phyloP scores from a whole-genome alignment of 1,140 invertebrate species.

The Lutraria rhynchaena region DNA sequence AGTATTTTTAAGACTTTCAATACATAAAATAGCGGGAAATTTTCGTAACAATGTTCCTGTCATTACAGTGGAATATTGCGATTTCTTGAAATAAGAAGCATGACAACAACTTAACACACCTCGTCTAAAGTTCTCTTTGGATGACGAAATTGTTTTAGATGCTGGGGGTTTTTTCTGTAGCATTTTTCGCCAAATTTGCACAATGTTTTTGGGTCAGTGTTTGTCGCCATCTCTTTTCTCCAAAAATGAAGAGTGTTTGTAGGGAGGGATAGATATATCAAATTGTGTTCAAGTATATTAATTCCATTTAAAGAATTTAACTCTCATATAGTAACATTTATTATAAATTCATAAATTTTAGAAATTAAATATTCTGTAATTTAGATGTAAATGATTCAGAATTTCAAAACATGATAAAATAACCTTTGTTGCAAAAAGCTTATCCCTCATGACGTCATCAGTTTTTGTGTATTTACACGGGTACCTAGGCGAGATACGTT shows the following conservation, averaged over 20 bases:
- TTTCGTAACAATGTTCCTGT: background rate
- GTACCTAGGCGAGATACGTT: slow-evolving; percentile 68
- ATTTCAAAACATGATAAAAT: no score
- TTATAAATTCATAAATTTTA: no score
- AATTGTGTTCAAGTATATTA: no score
- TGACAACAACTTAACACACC: slow-evolving; percentile 14
- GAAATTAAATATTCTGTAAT: no score
- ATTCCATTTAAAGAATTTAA: no score
- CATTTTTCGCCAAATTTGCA: slow-evolving; percentile 92
- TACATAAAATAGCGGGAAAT: background rate
- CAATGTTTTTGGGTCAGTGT: slow-evolving; percentile 70
- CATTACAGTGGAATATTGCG: background rate
- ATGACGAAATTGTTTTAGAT: slow-evolving; percentile 90
- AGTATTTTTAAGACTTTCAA: background rate
- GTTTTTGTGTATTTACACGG: slow-evolving; percentile 73
- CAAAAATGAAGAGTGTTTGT: no score
- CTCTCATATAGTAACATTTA: no score
- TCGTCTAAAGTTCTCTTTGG: slow-evolving; percentile 80
- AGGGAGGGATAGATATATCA: no score
- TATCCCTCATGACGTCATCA: slow-evolving; percentile 64
- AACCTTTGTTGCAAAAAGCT: no score
- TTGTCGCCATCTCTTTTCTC: slow-evolving; percentile 54
- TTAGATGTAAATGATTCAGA: no score
- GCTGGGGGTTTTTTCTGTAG: slow-evolving; percentile 92
- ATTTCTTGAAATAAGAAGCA: background rate